These are phyloP conservation scores for Hylaea fasciaria DNA, from an alignment of 2,888 invertebrate species.

Conservation along the genomic window DNA sequence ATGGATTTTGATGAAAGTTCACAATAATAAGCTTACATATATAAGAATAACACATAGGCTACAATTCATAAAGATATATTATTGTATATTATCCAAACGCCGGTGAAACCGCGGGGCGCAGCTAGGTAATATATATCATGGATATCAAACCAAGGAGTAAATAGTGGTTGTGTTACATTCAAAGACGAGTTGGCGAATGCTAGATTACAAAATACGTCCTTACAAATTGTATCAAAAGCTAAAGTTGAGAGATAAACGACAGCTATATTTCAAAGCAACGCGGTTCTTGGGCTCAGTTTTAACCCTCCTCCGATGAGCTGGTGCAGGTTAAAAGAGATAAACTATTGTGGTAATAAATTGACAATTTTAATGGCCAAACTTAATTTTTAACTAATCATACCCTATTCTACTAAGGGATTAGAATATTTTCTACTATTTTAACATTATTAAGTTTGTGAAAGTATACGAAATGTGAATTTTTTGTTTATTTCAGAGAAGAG, in stretches of 20 bases:
- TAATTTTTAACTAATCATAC: not conserved
- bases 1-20: too few species aligned
- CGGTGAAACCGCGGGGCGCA: too few species aligned
- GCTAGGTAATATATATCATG: too few species aligned
- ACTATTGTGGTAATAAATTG: not conserved
- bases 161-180: constrained; percentile 2
- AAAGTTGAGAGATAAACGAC: constrained; percentile 54
- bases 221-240: constrained; percentile 57
- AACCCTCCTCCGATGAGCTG: constrained; percentile 38
- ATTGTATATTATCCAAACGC: too few species aligned
- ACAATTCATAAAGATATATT: too few species aligned
- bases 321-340: constrained; percentile 2
- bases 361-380: not conserved
- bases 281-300: constrained; percentile 57
- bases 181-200: constrained; percentile 14
- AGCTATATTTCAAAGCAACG: constrained; percentile 60
- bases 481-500: too few species aligned
- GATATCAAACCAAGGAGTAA: constrained; percentile 2
- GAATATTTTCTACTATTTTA: too few species aligned
- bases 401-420: too few species aligned
- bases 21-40: too few species aligned
- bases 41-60: too few species aligned
- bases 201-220: constrained; percentile 47
- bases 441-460: too few species aligned
- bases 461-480: too few species aligned